Evolutionary conservation across 2,113 vertebrate genomes (phyloP).

Genomic region (Dolichallabes microphthalmus): DNA sequence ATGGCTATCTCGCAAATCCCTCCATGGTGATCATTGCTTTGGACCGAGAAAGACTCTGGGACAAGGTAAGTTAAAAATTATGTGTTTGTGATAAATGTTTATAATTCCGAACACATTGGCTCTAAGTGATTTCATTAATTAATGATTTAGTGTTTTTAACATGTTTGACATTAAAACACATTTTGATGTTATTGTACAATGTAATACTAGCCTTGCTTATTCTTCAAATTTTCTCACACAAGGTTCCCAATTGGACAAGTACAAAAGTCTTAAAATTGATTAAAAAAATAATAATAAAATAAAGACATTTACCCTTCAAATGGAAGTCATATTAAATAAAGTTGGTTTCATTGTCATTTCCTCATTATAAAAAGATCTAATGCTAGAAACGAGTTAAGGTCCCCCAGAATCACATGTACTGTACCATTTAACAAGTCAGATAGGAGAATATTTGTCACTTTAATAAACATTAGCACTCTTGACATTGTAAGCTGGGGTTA

Average conservation of each 20-base stretch:
- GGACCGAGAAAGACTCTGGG: conserved; percentile 91
- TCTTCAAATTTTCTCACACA: too few species aligned
- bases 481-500: too few species aligned
- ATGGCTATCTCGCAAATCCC: conserved; percentile 88
- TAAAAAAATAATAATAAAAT: too few species aligned
- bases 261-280: too few species aligned
- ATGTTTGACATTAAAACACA: not conserved
- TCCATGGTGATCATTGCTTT: conserved; percentile 91
- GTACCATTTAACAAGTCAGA: not conserved
- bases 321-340: not conserved
- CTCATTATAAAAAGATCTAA: not conserved
- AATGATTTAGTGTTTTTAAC: not conserved
- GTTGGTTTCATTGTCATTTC: not conserved
- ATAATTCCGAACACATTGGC: not conserved
- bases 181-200: not conserved
- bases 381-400: not conserved
- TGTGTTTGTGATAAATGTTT: not conserved
- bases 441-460: too few species aligned
- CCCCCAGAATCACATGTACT: not conserved
- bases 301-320: not conserved
- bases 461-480: too few species aligned
- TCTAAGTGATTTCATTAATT: not conserved
- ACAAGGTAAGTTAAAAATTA: conserved; percentile 79
- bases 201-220: not conserved
- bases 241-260: too few species aligned